Evolutionary conservation across 2,888 invertebrate species (phyloP), one percentile per base, ranked within the genome.

Genomic region (Lagria hirta): DNA sequence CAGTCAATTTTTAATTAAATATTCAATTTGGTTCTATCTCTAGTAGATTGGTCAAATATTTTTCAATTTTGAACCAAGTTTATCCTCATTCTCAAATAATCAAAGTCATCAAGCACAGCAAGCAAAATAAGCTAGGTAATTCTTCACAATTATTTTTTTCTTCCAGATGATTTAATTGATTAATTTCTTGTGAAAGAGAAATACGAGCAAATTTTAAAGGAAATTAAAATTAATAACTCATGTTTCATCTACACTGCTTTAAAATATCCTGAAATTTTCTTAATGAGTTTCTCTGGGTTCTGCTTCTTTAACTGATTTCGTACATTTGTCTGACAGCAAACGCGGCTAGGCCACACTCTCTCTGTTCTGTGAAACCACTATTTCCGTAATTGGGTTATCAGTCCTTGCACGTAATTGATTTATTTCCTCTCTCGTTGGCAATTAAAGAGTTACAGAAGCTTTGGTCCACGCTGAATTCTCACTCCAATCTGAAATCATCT

Each of bases 371-470:
- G 44, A 48, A 44, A 51, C 52, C 54, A 52, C 52, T 49, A 54
- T 54, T 52, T 52, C 52, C 55, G 54, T 54, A 57, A 55, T 57
- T 54, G 54, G 61, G 60, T 62, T 62, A 62, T 62, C 62, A 62
- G 59, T 62, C 60, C 58, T 60, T 57, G 58, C 61, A 62, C 64
- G 62, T 62, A 64, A 64, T 64, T 64, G 64, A 64, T 64, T 64
- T 64, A 64, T 64, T 62, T 60, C 58, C 54, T 54, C 53, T 53
- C 55, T 52, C 51, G 49, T 15, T 49, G 41, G 53, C 54, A 57
- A 57, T 57, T 56, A 57, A 55, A 56, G 53, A 54, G 52, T 54
- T 55, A 52, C 52, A 48, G 41, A 38, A 47, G 42, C 43, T 32
- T 35, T 17, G 38, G 42, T 40, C 48, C 42, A 33, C 43, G 18